These are phyloP conservation scores for Rhinichthys klamathensis DNA, from an alignment of 2,113 vertebrate species.

Conservation along the genomic window DNA sequence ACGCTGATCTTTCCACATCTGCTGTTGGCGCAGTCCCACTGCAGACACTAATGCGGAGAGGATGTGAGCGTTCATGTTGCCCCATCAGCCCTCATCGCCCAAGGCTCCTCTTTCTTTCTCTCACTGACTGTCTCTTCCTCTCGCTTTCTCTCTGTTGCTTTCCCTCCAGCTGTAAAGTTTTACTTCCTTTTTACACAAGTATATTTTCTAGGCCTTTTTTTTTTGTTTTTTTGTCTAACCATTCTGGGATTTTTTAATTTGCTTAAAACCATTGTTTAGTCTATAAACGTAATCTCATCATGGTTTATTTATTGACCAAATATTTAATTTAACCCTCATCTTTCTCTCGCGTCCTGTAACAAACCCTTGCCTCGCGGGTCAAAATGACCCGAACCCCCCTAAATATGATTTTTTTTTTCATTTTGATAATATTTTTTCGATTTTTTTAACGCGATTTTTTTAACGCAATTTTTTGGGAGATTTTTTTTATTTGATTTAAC, in stretches of 20 bases:
- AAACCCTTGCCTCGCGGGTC: too few species aligned
- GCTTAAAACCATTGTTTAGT: not conserved
- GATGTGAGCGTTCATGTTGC: constrained; percentile 43
- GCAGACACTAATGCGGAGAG: constrained; percentile 40
- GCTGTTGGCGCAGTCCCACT: constrained; percentile 44
- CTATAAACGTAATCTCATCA: not conserved
- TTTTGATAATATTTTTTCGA: too few species aligned
- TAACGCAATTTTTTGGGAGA: too few species aligned
- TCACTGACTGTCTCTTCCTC: not conserved
- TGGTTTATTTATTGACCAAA: not conserved
- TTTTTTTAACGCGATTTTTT: too few species aligned
- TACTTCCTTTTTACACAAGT: constrained; percentile 24
- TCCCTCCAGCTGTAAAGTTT: constrained; percentile 22
- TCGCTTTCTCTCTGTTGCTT: constrained; percentile 57
- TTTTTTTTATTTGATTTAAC: too few species aligned
- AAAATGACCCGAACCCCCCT: too few species aligned
- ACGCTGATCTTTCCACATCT: constrained; percentile 17
- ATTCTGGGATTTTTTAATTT: not conserved
- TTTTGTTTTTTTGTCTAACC: not conserved
- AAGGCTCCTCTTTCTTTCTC: constrained; percentile 29
- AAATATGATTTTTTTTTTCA: too few species aligned
- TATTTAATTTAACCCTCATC: not conserved
- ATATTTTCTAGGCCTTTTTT: not conserved
- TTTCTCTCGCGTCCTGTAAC: too few species aligned
- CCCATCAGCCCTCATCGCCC: constrained; percentile 41